A percentile compares a stretch with the other conserved stretches of the same genome.
These are phyloP conservation scores for Fulica atra DNA, from an alignment of 2,113 vertebrate genomes.

Conservation along the genomic window DNA sequence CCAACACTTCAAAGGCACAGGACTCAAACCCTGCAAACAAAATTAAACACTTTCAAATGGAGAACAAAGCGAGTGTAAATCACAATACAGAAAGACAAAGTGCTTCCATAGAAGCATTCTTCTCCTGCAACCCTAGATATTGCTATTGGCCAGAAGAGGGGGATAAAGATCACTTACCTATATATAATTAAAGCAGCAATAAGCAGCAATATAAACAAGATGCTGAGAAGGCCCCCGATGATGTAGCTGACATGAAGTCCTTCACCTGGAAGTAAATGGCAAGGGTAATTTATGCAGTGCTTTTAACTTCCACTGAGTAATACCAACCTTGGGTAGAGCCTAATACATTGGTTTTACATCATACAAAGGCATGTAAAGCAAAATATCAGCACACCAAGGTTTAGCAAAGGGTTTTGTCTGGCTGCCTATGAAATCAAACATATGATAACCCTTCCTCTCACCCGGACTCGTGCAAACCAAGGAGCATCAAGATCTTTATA, in stretches of 20 bases:
- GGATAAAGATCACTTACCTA: constrained; percentile 76
- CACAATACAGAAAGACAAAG: background rate
- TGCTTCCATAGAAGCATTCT: background rate
- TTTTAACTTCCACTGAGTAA: background rate
- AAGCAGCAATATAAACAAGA: constrained; percentile 90
- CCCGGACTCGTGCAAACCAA: background rate
- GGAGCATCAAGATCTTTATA: background rate
- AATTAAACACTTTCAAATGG: background rate
- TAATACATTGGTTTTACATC: background rate
- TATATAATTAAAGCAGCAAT: constrained; percentile 91
- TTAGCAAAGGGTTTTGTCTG: background rate
- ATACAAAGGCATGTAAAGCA: background rate
- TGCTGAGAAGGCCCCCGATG: constrained; percentile 89
- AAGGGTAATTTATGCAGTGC: background rate
- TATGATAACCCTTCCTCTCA: background rate
- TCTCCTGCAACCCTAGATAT: background rate
- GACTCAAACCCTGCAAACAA: background rate
- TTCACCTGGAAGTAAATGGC: constrained; percentile 79
- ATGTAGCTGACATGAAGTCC: constrained; percentile 93
- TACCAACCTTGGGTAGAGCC: background rate
- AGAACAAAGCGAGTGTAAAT: background rate
- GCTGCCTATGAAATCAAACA: background rate
- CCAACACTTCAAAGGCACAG: background rate
- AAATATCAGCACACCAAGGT: background rate
- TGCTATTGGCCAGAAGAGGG: background rate